Conservation (phyloP, 1,140 invertebrate species). For the Stegodyphus mimosarum region DNA sequence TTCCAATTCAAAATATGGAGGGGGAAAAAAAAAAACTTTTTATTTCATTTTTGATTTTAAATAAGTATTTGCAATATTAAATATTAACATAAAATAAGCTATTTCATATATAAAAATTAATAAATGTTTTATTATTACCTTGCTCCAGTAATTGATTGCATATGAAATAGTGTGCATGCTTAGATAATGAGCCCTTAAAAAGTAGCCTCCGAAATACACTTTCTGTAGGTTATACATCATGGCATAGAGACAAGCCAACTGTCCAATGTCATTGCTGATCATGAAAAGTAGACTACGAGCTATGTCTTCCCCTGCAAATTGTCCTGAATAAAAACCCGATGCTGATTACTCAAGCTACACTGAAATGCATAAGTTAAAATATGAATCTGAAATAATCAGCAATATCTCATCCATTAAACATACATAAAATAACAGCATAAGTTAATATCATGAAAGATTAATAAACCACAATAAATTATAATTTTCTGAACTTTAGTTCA, state of each 20-base stretch:
- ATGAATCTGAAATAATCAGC: not conserved
- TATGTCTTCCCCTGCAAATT: conserved; percentile 75
- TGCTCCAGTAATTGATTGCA: conserved; percentile 82
- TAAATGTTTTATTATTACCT: conserved; percentile 66
- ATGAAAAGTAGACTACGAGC: conserved; percentile 79
- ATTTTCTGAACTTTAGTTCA: too few relatives aligned
- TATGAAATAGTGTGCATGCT: conserved; percentile 82
- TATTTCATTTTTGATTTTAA: too few relatives aligned
- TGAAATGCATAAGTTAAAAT: not conserved
- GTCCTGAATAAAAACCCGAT: conserved; percentile 7
- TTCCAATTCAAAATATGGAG: too few relatives aligned
- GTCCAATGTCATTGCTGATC: conserved; percentile 83
- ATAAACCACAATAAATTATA: too few relatives aligned
- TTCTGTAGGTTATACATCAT: conserved; percentile 75
- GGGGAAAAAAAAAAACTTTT: too few relatives aligned
- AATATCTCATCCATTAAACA: not conserved
- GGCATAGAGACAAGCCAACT: conserved; percentile 80
- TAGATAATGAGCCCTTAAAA: conserved; percentile 80
- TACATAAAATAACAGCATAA: too few relatives aligned
- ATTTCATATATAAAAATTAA: too few relatives aligned
- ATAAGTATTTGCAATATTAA: too few relatives aligned
- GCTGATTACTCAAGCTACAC: conserved; percentile 4
- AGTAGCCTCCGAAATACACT: conserved; percentile 83
- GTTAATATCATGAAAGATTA: too few relatives aligned
- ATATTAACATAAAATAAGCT: too few relatives aligned